Base-by-base conservation (phyloP, 1,140 invertebrate genomes). In the Monomorium pharaonis region DNA sequence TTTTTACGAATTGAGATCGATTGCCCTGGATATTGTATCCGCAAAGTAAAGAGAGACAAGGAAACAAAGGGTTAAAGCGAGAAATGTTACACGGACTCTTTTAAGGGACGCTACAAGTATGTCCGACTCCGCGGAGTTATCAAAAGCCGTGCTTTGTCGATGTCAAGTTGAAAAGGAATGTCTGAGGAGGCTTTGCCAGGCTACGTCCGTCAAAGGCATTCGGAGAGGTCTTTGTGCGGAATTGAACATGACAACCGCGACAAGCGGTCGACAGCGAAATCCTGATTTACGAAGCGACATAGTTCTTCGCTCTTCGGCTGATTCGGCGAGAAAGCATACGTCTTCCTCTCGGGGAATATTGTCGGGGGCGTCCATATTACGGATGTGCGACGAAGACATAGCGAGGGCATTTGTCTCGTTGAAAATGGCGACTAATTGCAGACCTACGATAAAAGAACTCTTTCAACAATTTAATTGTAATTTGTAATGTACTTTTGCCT, bases 211-310 rank as follows among this genome's bases (percentile, higher is more conserved):
- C 78, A 74, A 83, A 83, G 67, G 42, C 78, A 18, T 74, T 44
- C 30, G 24, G 24, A 47, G 37, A 18, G 65, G 12, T 44, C 78
- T 83, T 74, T 60, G 78, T 24, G 78, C 7, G 27, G 37, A 83
- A 83, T 74, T 83, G 78, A 74, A 83, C 78, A 83, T 60, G 78
- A 83, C 67, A 83, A 18, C 12, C 14, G 78, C 51, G 78, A 83
- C 67, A 81, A 56, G n/a, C 65, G 67, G 63, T 16, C 37, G 74
- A 77, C 74, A 77, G 74, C 56, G 60, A 67, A 81, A 81, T 81
- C 78, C 78, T 81, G 78, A 81, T 81, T 81, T 81, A 72, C 78
- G 67, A 72, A 47, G 78, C 51, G 78, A 47, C 51, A 47, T 47
- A 37, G 44, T 80, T 80, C 76, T 47, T 58, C 49, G 77, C 47